Evolutionary conservation across 2,797 vertebrate species (phyloP).

Genomic region (Salarias fasciatus): DNA sequence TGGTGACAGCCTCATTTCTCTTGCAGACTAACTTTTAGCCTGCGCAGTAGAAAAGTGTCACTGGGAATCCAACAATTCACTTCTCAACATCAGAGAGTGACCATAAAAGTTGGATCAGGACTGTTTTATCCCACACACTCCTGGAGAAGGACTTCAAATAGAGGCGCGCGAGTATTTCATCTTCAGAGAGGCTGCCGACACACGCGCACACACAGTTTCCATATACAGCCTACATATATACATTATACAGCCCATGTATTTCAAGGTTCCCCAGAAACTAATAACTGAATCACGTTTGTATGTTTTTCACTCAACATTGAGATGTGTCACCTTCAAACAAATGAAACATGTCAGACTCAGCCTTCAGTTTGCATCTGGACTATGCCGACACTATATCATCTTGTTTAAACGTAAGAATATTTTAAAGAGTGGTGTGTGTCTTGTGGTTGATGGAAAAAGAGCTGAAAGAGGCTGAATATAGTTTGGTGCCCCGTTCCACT

Average conservation of each 20-base stretch:
- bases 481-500: too few relatives aligned
- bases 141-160: conserved; percentile 16
- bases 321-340: background rate
- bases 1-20: too few relatives aligned
- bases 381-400: too few relatives aligned
- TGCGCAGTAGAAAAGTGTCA: too few relatives aligned
- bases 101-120: background rate
- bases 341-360: background rate
- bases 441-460: too few relatives aligned
- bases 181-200: conserved; percentile 9
- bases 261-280: conserved; percentile 22
- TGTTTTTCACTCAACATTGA: conserved; percentile 1
- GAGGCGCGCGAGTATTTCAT: conserved; percentile 8
- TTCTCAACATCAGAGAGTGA: background rate
- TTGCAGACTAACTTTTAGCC: too few relatives aligned
- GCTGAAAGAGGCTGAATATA: too few relatives aligned
- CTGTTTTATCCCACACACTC: conserved; percentile 1
- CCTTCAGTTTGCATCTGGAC: background rate
- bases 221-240: conserved; percentile 1
- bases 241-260: conserved; percentile 1
- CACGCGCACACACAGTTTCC: background rate
- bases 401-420: too few relatives aligned
- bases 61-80: too few relatives aligned
- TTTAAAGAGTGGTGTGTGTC: too few relatives aligned
- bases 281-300: conserved; percentile 12